Base-by-base conservation (phyloP, 2,113 vertebrate species). In the Caranx melampygus region DNA sequence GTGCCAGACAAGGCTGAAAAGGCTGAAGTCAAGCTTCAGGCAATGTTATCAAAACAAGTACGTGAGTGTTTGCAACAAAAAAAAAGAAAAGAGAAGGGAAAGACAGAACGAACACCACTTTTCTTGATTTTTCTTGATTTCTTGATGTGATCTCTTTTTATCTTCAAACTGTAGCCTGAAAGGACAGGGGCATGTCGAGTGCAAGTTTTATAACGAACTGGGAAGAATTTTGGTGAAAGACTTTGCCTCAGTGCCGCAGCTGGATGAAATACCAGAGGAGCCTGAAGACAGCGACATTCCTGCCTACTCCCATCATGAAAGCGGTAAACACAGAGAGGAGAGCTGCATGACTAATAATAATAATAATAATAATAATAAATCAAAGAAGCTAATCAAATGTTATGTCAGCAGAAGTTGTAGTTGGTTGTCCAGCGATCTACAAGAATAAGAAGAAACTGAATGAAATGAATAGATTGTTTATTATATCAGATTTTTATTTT, bases 1-100 rank as follows among this genome's bases (percentile, higher is more conserved):
- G 81, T 95, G 94, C 84, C 94, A 95, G 68, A 93, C 89, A 0
- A 82, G 93, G 35, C 79, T 95, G 49, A 95, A 95, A n/a, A 77
- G 93, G 69, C 78, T 95, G 45, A 94, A 92, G 70, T 71, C 90
- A 0, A 90, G 59, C 70, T 95, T 94, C 79, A 91, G 92, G 79
- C 94, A 95, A 8, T 92, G 90, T 88, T 92, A 93, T 71, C 92
- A 95, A 60, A 94, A 89, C 92, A 94, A 92, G 91, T 94, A 81
- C 0, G 83, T 15, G 26, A 26, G 1, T 12, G 14, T 57, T 20
- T 1, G 1, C 12, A 51, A 16, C 20, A 34, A 34, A 52, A 62
- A n/a, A 3, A 33, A 21, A 6, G 0, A 31, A 59, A 51, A 12
- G 15, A 57, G 31, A n/a, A 26, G 26, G 26, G 26, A 26, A 26